These are phyloP conservation scores for Rhea pennata DNA, from an alignment of 2,113 vertebrate species.

Conservation along the genomic window DNA sequence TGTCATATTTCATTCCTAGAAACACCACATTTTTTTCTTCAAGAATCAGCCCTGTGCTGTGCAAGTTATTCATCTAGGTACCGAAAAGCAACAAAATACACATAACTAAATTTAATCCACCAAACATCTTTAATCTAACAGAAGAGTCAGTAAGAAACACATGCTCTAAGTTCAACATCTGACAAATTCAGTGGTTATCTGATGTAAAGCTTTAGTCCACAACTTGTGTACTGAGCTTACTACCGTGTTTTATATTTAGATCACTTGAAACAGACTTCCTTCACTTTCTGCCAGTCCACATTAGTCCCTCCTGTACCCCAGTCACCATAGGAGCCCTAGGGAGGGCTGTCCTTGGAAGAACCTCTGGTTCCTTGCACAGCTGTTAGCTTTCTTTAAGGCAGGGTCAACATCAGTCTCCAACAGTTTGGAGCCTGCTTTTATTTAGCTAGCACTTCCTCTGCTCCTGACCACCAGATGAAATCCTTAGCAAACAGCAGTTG, in stretches of 20 bases:
- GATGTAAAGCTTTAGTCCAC: background rate
- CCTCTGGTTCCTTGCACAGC: background rate
- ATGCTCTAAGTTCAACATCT: background rate
- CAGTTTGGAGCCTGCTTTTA: background rate
- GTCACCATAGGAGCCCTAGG: background rate
- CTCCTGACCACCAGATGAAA: background rate
- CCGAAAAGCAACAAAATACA: background rate
- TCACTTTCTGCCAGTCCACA: background rate
- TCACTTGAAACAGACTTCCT: background rate
- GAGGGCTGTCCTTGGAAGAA: background rate
- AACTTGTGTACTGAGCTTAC: background rate
- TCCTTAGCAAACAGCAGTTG: background rate
- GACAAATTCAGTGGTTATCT: background rate
- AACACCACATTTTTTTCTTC: background rate
- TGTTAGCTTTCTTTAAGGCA: background rate
- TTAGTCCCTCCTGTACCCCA: background rate
- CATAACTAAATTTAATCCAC: background rate
- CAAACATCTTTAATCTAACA: background rate
- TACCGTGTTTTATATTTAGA: background rate
- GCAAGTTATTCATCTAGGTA: background rate
- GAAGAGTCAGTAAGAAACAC: background rate
- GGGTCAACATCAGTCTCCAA: background rate
- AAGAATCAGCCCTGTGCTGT: background rate
- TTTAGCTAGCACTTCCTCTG: background rate
- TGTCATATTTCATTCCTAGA: background rate